Evolutionary conservation across 2,888 invertebrate species (phyloP), one percentile per base, ranked within the genome.

Genomic region (Mythimna ferrago): DNA sequence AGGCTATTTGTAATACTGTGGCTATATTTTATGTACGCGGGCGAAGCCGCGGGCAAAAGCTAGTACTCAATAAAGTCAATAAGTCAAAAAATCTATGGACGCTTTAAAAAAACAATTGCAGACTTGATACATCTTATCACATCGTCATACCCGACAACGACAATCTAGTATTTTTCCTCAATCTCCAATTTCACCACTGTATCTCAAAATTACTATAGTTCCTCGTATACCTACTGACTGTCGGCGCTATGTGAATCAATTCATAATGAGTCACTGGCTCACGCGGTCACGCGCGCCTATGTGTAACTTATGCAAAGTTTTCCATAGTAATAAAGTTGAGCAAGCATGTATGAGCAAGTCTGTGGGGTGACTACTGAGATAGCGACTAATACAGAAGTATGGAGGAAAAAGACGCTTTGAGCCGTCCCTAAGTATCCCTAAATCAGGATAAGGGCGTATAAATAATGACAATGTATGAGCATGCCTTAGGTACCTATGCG

Each of bases 251-350:
- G 38, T 73, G 75, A 79, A 71, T 76, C 60, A 79, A 54, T 48
- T 32, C 35, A 21, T 21, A 53, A 71, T 79, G 80, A 79, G 10
- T 71, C 79, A 76, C 44, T 7, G 10, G 14, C 70, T 63, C 54
- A 44, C 73, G 41, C 21, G n/a, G 11, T 66, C 66, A 66, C 54
- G 56, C 61, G 66, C 35, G 35, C 48, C 2, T 44, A 48, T 54
- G 11, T 63, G 65, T 77, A 63, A 63, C 38, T 44, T 77, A 70
- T 64, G 41, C 62, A 78, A 78, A 78, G 26, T 71, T 78, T 79
- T 71, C 75, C 78, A 66, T 56, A 44, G 57, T 14, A 38, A 68
- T 73, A 9, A 9, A 21, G 9, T 74, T 74, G 21, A 61, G 48
- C 38, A 68, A 74, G 61, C 35, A 44, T 35, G 11, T 60, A 14